Evolutionary conservation across 2,797 vertebrate genomes (phyloP).

Genomic region (Mormyrops attenuatus): DNA sequence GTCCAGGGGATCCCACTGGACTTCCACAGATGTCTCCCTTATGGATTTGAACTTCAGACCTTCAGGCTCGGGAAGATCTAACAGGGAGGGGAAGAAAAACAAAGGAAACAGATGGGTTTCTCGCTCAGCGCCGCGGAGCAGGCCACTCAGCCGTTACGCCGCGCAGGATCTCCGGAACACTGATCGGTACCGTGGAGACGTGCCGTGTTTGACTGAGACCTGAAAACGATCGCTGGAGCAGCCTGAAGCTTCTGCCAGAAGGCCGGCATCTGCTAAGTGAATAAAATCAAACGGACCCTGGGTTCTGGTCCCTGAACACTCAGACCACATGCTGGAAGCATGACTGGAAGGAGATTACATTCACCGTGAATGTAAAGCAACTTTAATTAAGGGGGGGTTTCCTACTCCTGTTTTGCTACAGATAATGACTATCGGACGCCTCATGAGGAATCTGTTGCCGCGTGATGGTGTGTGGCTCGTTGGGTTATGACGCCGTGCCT

Average conservation of each 20-base stretch:
- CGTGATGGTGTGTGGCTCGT: neutral
- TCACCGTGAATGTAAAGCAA: neutral
- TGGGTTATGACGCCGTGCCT: neutral
- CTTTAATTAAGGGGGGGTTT: neutral
- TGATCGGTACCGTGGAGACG: neutral
- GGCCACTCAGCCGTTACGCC: neutral
- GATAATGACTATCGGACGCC: neutral
- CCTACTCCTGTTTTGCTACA: neutral
- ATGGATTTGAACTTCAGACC: constrained; percentile 94
- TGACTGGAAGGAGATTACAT: neutral
- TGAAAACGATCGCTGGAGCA: neutral
- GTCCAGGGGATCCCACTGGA: constrained; percentile 92
- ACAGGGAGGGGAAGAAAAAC: constrained; percentile 14
- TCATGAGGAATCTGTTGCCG: neutral
- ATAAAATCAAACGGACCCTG: neutral
- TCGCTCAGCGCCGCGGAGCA: neutral
- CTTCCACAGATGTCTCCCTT: constrained; percentile 86
- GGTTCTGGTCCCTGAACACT: neutral
- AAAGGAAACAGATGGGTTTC: constrained; percentile 1
- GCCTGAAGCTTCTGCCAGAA: neutral
- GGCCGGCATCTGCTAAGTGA: neutral
- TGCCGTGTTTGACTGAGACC: neutral
- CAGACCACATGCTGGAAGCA: neutral
- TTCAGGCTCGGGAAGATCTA: constrained; percentile 91
- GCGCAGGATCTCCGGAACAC: neutral